Evolutionary conservation across 1,140 invertebrate genomes (phyloP), one percentile per base, ranked within the genome.

Genomic region (Cotesia chilonis): DNA sequence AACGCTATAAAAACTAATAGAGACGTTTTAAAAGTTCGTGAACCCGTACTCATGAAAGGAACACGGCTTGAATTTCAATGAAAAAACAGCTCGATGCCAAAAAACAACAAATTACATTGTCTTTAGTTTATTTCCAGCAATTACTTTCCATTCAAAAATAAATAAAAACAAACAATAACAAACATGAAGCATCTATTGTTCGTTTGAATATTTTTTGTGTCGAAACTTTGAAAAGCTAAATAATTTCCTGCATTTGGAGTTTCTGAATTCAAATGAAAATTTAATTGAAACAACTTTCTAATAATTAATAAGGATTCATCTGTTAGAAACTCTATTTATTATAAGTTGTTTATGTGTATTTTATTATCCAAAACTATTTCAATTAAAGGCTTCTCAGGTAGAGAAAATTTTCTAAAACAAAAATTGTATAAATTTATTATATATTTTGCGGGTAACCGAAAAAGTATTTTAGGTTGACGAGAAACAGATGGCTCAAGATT

Each of bases 401-500:
- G 0, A 2, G 5, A 47, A 6, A 47, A 2, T 9, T 10, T 10
- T 47, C 0, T 47, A 59, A 17, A 59, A 37, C 36, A 20, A 12
- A 55, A 20, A 38, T 37, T 14, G 38, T 60, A 67, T 52, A 6
- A 71, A 71, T 28, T 28, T 5, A 28, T 54, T 52, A 9, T 17
- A 47, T 47, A 47, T 47, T 47, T 57, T 0, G 47, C 59, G 54
- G 28, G 20, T 52, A 38, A 20, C 14, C 1, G 4, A 61, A 17
- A 37, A 17, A 37, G 28, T 37, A 14, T 37, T 63, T 51, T 52
- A 63, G 51, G 37, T 52, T 64, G 70, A 37, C 60, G 66, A 64
- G 60, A 41, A 72, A 72, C 71, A 72, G 71, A 72, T 72, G 71
- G 71, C 28, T 35, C 64, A 36, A 66, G 52, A 72, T 72, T 68